A percentile compares a stretch with the other conserved stretches of the same genome.
These are phyloP conservation scores for Sternarchorhynchus goeldii DNA, from an alignment of 2,797 vertebrate genomes.

Conservation along the genomic window DNA sequence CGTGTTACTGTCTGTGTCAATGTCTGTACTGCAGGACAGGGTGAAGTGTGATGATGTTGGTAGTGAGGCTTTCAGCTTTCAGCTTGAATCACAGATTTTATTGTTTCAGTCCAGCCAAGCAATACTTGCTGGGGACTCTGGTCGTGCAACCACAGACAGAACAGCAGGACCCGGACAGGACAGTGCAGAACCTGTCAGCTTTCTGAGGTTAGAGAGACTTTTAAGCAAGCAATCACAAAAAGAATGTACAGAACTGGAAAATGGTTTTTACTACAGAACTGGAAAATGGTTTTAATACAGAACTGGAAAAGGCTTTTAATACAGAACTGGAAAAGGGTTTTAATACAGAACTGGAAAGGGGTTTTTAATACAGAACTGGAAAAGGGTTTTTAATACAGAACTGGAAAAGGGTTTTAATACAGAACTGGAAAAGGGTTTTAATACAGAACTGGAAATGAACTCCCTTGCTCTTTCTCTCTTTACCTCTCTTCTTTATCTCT, in stretches of 20 bases:
- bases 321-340: too few species aligned
- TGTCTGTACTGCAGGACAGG: conserved; percentile 32
- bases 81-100: conserved; percentile 46
- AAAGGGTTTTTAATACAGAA: too few species aligned
- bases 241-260: conserved; percentile 57
- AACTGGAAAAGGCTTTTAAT: too few species aligned
- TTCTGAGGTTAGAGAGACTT: conserved; percentile 54
- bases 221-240: conserved; percentile 54
- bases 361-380: too few species aligned
- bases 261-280: too few species aligned
- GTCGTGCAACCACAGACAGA: neutral
- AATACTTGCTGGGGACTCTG: conserved; percentile 28
- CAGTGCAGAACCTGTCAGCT: conserved; percentile 42
- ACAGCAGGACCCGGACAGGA: conserved; percentile 49
- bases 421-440: too few species aligned
- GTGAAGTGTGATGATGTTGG: conserved; percentile 7
- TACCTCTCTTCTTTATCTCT: conserved; percentile 1
- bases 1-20: neutral
- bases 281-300: too few species aligned
- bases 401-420: too few species aligned
- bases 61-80: conserved; percentile 26
- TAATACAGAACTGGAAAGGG: too few species aligned
- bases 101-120: conserved; percentile 45
- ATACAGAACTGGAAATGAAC: too few species aligned
- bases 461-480: conserved; percentile 56